These are phyloP conservation scores for Phocides pigmalion DNA, from an alignment of 1,140 invertebrate genomes.

Conservation along the genomic window DNA sequence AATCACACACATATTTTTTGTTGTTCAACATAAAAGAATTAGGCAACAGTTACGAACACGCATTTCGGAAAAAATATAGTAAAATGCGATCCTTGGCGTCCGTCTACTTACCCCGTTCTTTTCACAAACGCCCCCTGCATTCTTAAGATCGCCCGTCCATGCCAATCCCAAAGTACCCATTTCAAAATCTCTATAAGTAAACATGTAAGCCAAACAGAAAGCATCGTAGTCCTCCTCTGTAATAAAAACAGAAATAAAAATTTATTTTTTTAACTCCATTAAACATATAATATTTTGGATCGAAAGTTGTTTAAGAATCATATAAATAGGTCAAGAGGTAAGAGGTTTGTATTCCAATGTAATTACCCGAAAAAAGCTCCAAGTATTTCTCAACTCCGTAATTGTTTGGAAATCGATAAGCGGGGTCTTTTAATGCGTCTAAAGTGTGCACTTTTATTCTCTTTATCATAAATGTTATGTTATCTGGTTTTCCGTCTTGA, in stretches of 20 bases:
- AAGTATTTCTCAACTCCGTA: slow-evolving; percentile 97
- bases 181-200: slow-evolving; percentile 99
- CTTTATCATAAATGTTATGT: slow-evolving; percentile 98
- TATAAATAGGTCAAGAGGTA: slow-evolving; percentile 12
- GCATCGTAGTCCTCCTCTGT: slow-evolving; percentile 98
- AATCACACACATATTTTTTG: no score
- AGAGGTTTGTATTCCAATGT: slow-evolving; percentile 14
- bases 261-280: slow-evolving; percentile 5
- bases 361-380: slow-evolving; percentile 95
- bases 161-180: slow-evolving; percentile 98
- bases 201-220: slow-evolving; percentile 99
- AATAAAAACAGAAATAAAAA: slow-evolving; percentile 21
- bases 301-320: slow-evolving; percentile 8
- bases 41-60: not conserved
- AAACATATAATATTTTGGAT: slow-evolving; percentile 8
- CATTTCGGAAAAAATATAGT: not conserved
- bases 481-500: slow-evolving; percentile 94
- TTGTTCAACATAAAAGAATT: no score
- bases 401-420: slow-evolving; percentile 95
- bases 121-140: slow-evolving; percentile 96
- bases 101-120: slow-evolving; percentile 91
- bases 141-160: slow-evolving; percentile 98
- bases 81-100: not conserved
- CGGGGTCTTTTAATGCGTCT: slow-evolving; percentile 91
- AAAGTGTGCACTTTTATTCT: slow-evolving; percentile 96